Conservation (phyloP, 2,888 invertebrate genomes). For the Torymus tubicola region DNA sequence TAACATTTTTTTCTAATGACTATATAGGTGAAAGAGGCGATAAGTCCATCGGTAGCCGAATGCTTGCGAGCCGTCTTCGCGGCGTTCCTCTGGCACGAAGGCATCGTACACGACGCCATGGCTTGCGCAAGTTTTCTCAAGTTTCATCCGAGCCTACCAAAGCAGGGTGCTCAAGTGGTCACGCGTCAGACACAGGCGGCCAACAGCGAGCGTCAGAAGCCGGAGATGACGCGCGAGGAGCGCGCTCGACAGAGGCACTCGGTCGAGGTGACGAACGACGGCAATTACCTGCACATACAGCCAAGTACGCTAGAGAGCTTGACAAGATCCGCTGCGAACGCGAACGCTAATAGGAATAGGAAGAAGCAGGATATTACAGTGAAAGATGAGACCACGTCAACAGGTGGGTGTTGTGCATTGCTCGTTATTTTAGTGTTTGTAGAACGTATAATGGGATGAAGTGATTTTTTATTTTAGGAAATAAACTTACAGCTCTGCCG, state of each 20-base stretch:
- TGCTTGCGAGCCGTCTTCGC: constrained; percentile 96
- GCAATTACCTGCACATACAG: constrained; percentile 86
- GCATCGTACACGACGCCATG: constrained; percentile 98
- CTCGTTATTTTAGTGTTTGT: too few relatives aligned
- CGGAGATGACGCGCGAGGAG: constrained; percentile 79
- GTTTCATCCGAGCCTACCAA: constrained; percentile 92
- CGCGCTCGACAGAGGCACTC: constrained; percentile 89
- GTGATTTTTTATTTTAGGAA: constrained; percentile 50
- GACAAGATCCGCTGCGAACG: constrained; percentile 87
- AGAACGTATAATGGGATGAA: too few relatives aligned
- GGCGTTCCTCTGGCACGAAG: constrained; percentile 97
- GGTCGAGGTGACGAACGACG: constrained; percentile 87
- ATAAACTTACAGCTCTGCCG: constrained; percentile 73
- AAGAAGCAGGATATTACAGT: constrained; percentile 73
- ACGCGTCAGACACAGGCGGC: constrained; percentile 79
- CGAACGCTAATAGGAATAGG: constrained; percentile 85
- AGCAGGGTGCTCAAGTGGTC: constrained; percentile 86
- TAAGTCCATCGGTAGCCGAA: constrained; percentile 95
- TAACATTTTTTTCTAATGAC: background rate
- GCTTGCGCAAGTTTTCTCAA: constrained; percentile 97
- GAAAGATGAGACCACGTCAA: constrained; percentile 34
- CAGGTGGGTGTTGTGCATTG: constrained; percentile 5
- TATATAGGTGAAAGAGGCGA: constrained; percentile 83
- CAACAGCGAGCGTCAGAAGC: constrained; percentile 73
- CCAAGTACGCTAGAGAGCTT: constrained; percentile 87